phyloP scores from a whole-genome alignment of 1,140 invertebrate species.

The Battus philenor region DNA sequence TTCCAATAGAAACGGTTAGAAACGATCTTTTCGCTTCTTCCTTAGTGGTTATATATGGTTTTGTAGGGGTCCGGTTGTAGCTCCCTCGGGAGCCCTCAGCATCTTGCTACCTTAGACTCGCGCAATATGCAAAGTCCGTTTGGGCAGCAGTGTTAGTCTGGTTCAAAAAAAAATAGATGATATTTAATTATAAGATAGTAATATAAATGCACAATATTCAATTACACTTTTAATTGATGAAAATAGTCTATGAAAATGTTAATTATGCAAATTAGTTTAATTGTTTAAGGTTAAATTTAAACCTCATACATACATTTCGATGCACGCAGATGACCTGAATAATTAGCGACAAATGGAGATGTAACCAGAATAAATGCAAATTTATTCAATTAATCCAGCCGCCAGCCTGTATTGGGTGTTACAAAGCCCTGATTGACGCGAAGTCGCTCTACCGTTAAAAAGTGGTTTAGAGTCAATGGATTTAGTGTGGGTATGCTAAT shows the following conservation, averaged over 20 bases:
- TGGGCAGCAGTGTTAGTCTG: not conserved
- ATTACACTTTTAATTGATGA: too few species aligned
- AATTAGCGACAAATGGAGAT: conserved; percentile 11
- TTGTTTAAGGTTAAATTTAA: not conserved
- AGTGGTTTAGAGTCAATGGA: conserved; percentile 9
- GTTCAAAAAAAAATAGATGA: not conserved
- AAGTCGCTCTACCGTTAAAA: conserved; percentile 6
- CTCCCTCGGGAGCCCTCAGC: too few species aligned
- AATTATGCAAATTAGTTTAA: not conserved
- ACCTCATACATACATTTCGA: not conserved
- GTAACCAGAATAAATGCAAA: conserved; percentile 9
- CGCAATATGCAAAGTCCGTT: not conserved
- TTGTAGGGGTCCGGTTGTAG: too few species aligned
- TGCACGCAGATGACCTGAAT: not conserved
- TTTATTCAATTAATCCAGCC: conserved; percentile 14
- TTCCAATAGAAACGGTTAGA: too few species aligned
- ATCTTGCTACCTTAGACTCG: too few species aligned
- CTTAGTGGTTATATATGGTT: too few species aligned
- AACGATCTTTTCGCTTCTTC: too few species aligned
- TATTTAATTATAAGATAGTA: too few species aligned
- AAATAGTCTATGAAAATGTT: not conserved
- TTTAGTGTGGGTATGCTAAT: conserved; percentile 3
- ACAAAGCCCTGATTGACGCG: conserved; percentile 9
- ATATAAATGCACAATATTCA: too few species aligned
- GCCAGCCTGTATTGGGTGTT: conserved; percentile 9